Conservation (phyloP, 2,113 vertebrate genomes). For the Channa maculata region DNA sequence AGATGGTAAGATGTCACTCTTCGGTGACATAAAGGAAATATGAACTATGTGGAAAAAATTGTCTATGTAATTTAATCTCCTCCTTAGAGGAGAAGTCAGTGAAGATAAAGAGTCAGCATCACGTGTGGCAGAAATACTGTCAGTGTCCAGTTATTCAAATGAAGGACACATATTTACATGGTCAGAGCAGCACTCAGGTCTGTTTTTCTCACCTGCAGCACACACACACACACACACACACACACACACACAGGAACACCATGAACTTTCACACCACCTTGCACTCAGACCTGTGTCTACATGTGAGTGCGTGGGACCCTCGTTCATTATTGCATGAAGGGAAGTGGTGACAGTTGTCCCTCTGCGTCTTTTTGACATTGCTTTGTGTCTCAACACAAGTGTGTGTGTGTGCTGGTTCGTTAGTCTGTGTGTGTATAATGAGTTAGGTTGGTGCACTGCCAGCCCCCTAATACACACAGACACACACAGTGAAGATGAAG, state of each 20-base stretch:
- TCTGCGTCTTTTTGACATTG: background rate
- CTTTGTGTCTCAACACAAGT: background rate
- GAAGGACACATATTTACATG: background rate
- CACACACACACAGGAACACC: slow-evolving; percentile 16
- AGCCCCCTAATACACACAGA: slow-evolving; percentile 2
- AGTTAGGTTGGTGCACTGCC: slow-evolving; percentile 9
- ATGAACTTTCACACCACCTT: background rate
- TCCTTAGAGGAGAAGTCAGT: too few species aligned
- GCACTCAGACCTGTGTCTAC: background rate
- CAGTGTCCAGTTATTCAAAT: too few species aligned
- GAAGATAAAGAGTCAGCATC: too few species aligned
- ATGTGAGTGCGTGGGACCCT: background rate
- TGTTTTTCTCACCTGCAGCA: too few species aligned
- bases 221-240: slow-evolving; percentile 13
- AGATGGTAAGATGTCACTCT: too few species aligned
- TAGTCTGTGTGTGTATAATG: background rate
- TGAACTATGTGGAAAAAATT: too few species aligned
- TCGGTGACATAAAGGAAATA: too few species aligned
- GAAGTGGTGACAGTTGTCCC: background rate
- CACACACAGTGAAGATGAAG: background rate
- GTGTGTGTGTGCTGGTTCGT: slow-evolving; percentile 12
- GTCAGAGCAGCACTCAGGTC: too few species aligned
- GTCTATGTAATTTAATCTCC: too few species aligned
- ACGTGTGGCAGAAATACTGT: too few species aligned
- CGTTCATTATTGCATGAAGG: background rate